Conservation (phyloP, 2,888 invertebrate genomes). For the Diaphora mendica region DNA sequence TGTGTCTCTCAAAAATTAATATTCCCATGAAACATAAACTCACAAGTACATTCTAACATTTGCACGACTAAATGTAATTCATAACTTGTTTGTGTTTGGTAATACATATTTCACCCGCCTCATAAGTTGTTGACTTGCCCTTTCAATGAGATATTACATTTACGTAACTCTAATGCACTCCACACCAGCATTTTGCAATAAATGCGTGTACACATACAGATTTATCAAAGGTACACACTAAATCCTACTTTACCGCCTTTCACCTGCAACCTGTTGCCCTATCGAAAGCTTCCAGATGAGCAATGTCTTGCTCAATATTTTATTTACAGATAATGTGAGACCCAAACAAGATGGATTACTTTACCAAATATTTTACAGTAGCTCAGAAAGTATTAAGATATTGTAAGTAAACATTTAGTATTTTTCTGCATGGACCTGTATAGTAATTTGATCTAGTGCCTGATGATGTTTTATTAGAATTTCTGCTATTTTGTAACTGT, state of each 20-base stretch:
- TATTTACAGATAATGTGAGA: not conserved
- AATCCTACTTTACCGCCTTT: not conserved
- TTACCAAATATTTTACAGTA: not conserved
- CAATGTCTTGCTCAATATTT: not conserved
- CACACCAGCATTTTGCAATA: slow-evolving; percentile 14
- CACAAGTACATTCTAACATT: slow-evolving; percentile 5
- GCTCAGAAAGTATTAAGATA: not conserved
- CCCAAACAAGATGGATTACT: not conserved
- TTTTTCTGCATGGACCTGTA: not conserved
- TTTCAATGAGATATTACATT: slow-evolving; percentile 19
- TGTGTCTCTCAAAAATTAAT: not conserved
- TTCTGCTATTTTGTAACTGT: not conserved
- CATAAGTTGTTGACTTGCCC: slow-evolving; percentile 20
- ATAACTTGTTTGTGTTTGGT: slow-evolving; percentile 22
- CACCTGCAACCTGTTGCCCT: slow-evolving; percentile 2
- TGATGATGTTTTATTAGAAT: not conserved
- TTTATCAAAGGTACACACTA: not conserved
- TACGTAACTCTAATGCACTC: slow-evolving; percentile 21
- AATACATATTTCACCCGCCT: slow-evolving; percentile 22
- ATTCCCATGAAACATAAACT: slow-evolving; percentile 12
- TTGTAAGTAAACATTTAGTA: not conserved
- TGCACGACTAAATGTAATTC: slow-evolving; percentile 22
- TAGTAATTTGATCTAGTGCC: not conserved
- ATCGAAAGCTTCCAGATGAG: not conserved
- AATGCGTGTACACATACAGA: not conserved